phyloP scores from a whole-genome alignment of 2,113 vertebrate genomes.

The Mus pahari region DNA sequence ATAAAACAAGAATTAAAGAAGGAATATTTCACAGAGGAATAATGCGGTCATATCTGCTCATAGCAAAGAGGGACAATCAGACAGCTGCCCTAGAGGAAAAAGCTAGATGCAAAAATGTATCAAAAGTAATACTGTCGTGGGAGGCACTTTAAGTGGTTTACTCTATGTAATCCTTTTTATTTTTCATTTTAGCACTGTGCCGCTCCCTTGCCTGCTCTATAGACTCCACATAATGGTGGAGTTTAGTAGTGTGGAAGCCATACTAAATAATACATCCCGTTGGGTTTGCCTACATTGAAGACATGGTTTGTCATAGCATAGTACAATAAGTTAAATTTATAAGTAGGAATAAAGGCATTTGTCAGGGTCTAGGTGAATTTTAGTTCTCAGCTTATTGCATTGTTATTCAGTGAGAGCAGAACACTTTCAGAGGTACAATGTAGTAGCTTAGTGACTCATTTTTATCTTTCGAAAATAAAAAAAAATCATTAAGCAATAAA shows the following conservation, averaged over 20 bases:
- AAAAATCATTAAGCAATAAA: background rate
- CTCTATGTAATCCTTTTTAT: background rate
- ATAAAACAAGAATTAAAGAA: background rate
- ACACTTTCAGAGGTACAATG: background rate
- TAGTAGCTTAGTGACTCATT: slow-evolving; percentile 25
- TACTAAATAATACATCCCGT: slow-evolving; percentile 1
- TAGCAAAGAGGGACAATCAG: background rate
- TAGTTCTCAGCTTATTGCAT: slow-evolving; percentile 56
- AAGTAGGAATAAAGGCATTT: background rate
- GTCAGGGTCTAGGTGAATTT: slow-evolving; percentile 27
- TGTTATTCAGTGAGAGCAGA: slow-evolving; percentile 37
- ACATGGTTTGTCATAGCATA: background rate
- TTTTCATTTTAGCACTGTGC: slow-evolving; percentile 13
- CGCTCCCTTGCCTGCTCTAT: slow-evolving; percentile 12
- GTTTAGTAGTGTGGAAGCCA: slow-evolving; percentile 51
- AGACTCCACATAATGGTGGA: slow-evolving; percentile 47
- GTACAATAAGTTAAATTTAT: slow-evolving; percentile 50
- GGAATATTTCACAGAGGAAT: background rate
- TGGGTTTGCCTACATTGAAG: background rate
- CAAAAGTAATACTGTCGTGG: background rate
- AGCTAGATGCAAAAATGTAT: background rate
- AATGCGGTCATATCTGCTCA: background rate
- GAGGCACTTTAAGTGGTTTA: background rate
- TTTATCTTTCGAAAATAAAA: slow-evolving; percentile 54
- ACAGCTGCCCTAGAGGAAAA: background rate